These are phyloP conservation scores for Maconellicoccus hirsutus DNA, from an alignment of 1,140 invertebrate species.

Conservation along the genomic window DNA sequence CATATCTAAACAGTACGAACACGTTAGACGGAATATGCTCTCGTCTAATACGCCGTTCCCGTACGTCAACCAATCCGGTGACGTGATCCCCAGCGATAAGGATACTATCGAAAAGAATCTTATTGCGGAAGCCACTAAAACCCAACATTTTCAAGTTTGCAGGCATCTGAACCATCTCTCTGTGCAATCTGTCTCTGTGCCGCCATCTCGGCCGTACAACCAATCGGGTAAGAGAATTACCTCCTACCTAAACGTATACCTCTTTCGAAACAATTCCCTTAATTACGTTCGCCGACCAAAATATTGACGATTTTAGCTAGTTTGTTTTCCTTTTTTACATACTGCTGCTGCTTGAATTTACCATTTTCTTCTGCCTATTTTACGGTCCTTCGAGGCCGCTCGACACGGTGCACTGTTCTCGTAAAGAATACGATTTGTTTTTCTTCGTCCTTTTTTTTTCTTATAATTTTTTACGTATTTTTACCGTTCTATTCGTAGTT, in stretches of 20 bases:
- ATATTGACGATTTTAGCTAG: neutral
- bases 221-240: conserved; percentile 19
- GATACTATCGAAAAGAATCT: neutral
- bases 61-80: neutral
- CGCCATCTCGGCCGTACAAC: conserved; percentile 17
- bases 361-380: neutral
- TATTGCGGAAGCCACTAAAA: conserved; percentile 20
- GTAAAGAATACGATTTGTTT: no score
- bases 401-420: no score
- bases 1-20: conserved; percentile 17
- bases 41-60: neutral
- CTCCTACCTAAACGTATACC: conserved; percentile 8
- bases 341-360: conserved; percentile 18
- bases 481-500: no score
- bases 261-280: neutral
- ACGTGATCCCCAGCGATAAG: neutral
- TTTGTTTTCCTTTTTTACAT: neutral
- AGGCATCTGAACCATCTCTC: conserved; percentile 21
- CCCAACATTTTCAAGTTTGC: conserved; percentile 20
- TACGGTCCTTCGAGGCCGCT: no score
- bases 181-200: conserved; percentile 20
- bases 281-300: no score
- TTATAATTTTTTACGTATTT: no score
- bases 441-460: no score
- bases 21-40: conserved; percentile 7